phyloP scores from a whole-genome alignment of 92 coral and sea anemone genomes.

The Zoanthus sociatus region DNA sequence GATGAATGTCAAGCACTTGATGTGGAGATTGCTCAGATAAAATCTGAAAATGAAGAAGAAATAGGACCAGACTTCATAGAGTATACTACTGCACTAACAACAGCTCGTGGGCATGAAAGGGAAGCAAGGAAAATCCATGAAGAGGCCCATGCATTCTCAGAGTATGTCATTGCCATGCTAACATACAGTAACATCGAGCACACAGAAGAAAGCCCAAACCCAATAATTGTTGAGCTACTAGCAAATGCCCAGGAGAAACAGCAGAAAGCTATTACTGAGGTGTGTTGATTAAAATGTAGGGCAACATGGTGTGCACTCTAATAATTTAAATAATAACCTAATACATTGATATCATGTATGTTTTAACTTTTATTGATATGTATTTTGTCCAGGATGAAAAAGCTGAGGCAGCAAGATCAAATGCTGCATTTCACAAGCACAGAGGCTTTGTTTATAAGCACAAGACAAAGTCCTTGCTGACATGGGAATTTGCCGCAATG shows the following conservation, averaged over 20 bases:
- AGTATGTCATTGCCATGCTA: slow-evolving; percentile 17
- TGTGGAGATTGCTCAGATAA: neutral
- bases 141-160: slow-evolving; percentile 5
- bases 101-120: slow-evolving; percentile 5
- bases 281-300: neutral
- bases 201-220: slow-evolving; percentile 17
- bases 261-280: slow-evolving; percentile 29
- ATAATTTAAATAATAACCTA: neutral
- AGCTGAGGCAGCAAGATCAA: slow-evolving; percentile 26
- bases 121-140: slow-evolving; percentile 17
- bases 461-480: slow-evolving; percentile 35
- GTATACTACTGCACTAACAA: neutral
- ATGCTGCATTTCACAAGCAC: slow-evolving; percentile 20
- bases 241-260: neutral
- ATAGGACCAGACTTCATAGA: slow-evolving; percentile 13
- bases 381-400: slow-evolving; percentile 17
- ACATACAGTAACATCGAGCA: neutral
- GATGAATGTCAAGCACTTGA: slow-evolving; percentile 16
- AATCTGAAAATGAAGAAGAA: slow-evolving; percentile 13
- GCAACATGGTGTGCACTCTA: neutral
- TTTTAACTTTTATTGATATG: slow-evolving; percentile 9
- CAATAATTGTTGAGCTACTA: neutral
- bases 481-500: slow-evolving; percentile 26
- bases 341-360: neutral
- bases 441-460: slow-evolving; percentile 33